phyloP scores from a whole-genome alignment of 2,797 vertebrate species.

The Sparus aurata region DNA sequence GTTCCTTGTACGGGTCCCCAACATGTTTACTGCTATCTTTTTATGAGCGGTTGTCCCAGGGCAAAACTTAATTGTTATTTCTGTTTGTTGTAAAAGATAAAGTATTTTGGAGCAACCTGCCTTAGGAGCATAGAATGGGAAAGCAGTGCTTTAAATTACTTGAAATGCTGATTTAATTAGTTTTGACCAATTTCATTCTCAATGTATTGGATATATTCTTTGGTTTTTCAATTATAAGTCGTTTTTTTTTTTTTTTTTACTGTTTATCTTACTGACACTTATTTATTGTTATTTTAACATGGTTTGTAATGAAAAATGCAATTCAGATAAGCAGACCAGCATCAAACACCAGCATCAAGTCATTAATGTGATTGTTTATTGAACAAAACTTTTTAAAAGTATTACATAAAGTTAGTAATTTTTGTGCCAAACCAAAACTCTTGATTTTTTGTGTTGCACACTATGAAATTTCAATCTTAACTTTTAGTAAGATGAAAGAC shows the following conservation, averaged over 20 bases:
- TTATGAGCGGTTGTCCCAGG: conserved; percentile 52
- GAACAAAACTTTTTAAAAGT: conserved; percentile 24
- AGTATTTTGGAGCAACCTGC: conserved; percentile 44
- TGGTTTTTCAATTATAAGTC: conserved; percentile 64
- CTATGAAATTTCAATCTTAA: not conserved
- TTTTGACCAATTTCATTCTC: conserved; percentile 54
- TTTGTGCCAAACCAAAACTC: conserved; percentile 5
- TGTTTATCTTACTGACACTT: conserved; percentile 61
- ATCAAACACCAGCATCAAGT: conserved; percentile 23
- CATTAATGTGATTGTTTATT: conserved; percentile 36
- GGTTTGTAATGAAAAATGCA: conserved; percentile 58
- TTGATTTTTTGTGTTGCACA: not conserved
- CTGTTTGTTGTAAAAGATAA: conserved; percentile 61
- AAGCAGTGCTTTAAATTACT: conserved; percentile 53
- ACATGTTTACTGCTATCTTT: conserved; percentile 49
- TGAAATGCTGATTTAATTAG: conserved; percentile 71
- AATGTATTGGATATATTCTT: conserved; percentile 38
- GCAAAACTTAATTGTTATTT: conserved; percentile 71
- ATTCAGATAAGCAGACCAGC: conserved; percentile 36
- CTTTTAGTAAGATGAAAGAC: not conserved
- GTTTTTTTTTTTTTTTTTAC: conserved; percentile 15
- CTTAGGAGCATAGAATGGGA: conserved; percentile 45
- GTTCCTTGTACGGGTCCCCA: not conserved
- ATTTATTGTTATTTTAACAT: conserved; percentile 56
- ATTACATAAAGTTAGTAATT: not conserved